Conservation (phyloP, 2,797 vertebrate genomes). For the Etheostoma perlongum region DNA sequence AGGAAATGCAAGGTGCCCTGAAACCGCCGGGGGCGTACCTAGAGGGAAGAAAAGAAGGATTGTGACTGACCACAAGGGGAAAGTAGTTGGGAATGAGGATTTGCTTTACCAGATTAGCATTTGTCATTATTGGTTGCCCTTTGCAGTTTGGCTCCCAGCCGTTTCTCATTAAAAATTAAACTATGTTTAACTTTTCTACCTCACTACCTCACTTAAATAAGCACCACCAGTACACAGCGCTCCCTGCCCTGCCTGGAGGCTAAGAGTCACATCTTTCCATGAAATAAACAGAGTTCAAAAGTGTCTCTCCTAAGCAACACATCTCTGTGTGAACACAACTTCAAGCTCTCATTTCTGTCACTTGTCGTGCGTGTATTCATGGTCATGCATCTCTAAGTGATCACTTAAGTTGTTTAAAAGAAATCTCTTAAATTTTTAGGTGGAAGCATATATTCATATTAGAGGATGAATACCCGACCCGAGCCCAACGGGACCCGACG, state of each 20-base stretch:
- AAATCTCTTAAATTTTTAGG: background rate
- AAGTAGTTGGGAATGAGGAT: background rate
- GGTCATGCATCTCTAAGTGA: slow-evolving; percentile 8
- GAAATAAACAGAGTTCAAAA: slow-evolving; percentile 36
- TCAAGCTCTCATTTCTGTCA: slow-evolving; percentile 32
- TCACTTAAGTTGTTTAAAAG: slow-evolving; percentile 22
- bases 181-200: slow-evolving; percentile 14
- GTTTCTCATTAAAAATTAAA: background rate
- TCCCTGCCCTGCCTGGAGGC: background rate
- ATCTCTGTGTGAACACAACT: slow-evolving; percentile 32
- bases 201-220: background rate
- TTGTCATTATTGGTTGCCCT: slow-evolving; percentile 10
- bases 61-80: background rate
- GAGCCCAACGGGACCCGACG: no score
- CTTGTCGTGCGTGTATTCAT: slow-evolving; percentile 8
- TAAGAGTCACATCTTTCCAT: slow-evolving; percentile 3
- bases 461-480: no score
- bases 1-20: slow-evolving; percentile 18
- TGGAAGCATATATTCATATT: background rate
- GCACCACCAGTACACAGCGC: background rate
- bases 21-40: background rate
- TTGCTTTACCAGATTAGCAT: background rate
- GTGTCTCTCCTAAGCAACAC: background rate
- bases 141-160: background rate
- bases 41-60: background rate